Percentiles rank a stretch among this genome's conserved stretches.
Conservation (phyloP, 2,888 invertebrate species). For the Stegophylla sp. region DNA sequence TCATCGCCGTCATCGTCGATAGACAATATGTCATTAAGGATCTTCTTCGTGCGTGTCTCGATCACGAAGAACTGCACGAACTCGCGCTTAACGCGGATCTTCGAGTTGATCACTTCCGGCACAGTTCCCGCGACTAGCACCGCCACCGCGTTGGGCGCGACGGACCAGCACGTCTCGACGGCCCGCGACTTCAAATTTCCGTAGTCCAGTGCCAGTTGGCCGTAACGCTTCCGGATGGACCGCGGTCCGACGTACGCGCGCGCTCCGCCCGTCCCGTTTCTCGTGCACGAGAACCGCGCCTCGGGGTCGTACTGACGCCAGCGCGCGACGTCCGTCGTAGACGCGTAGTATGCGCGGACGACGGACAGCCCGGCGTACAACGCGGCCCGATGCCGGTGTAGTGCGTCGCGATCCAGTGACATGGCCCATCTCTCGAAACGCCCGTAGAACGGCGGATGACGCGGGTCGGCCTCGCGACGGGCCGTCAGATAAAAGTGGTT, state of each 20-base stretch:
- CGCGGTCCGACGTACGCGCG: neutral
- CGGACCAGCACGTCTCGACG: neutral
- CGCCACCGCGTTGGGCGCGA: neutral
- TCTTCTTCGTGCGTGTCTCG: neutral
- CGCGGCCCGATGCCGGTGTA: neutral
- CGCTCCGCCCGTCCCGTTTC: neutral
- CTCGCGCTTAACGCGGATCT: neutral
- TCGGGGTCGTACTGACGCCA: neutral
- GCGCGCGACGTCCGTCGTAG: neutral
- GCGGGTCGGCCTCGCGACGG: neutral
- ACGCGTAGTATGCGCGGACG: neutral
- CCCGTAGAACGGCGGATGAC: neutral
- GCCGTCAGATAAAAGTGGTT: neutral
- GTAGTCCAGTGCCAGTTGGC: constrained; percentile 1
- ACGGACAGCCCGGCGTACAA: neutral
- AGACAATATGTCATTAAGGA: constrained; percentile 26
- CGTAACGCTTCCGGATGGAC: neutral
- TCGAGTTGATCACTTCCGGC: neutral
- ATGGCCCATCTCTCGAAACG: constrained; percentile 19
- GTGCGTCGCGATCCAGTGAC: neutral
- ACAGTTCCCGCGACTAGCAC: neutral
- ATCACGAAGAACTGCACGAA: constrained; percentile 23
- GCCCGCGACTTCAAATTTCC: neutral
- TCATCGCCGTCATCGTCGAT: neutral
- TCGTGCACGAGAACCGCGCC: constrained; percentile 8